Percentiles rank a stretch among this genome's conserved stretches.
Conservation (phyloP, 2,797 vertebrate genomes). For the Acanthurus leucopareius region DNA sequence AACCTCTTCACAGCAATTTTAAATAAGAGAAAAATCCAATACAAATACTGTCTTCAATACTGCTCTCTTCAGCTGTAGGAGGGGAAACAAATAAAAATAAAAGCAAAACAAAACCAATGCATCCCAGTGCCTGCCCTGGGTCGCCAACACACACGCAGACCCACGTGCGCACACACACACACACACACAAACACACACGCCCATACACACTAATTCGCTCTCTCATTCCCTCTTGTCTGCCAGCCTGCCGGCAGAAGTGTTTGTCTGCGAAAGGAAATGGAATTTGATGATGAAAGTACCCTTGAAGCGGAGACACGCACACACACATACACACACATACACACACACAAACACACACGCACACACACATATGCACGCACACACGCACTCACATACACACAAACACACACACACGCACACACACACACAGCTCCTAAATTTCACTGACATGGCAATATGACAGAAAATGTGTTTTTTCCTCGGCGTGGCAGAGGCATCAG, state of each 20-base stretch:
- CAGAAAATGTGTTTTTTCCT: constrained; percentile 77
- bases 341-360: constrained; percentile 28
- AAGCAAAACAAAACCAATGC: constrained; percentile 65
- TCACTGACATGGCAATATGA: constrained; percentile 84
- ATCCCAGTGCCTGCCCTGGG: constrained; percentile 59
- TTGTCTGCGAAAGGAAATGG: constrained; percentile 82
- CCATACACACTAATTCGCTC: constrained; percentile 41
- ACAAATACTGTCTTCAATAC: constrained; percentile 47
- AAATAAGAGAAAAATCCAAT: constrained; percentile 60
- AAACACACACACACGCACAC: constrained; percentile 33
- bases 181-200: constrained; percentile 31
- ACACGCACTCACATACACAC: constrained; percentile 40
- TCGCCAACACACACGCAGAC: constrained; percentile 40
- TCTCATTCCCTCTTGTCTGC: constrained; percentile 72
- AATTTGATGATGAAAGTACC: constrained; percentile 85
- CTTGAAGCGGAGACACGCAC: constrained; percentile 71
- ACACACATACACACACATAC: constrained; percentile 44
- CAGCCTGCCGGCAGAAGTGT: constrained; percentile 75
- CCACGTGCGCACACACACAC: constrained; percentile 17
- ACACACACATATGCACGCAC: constrained; percentile 33
- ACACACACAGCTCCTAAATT: constrained; percentile 77
- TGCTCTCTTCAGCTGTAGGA: constrained; percentile 44
- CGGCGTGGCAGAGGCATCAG: constrained; percentile 67
- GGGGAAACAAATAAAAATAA: constrained; percentile 69
- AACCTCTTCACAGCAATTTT: constrained; percentile 55